Percentiles rank a stretch among this genome's conserved stretches.
Evolutionary conservation across 2,113 vertebrate genomes (phyloP).

Genomic region (Zosterops hypoxanthus): DNA sequence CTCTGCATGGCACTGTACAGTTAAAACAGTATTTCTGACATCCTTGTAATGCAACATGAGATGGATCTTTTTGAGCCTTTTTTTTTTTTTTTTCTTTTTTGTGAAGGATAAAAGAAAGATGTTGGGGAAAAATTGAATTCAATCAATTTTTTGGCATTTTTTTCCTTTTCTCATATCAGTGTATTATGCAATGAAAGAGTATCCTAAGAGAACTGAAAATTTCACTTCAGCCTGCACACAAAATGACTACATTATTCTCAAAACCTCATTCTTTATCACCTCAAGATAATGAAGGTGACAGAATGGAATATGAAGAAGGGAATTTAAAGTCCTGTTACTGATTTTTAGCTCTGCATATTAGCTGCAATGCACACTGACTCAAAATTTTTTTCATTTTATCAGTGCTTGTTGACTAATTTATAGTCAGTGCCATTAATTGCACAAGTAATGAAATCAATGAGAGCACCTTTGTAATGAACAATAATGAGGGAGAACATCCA

Average conservation of each 20-base stretch:
- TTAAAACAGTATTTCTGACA: conserved; percentile 41
- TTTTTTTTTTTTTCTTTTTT: neutral
- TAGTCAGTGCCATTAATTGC: neutral
- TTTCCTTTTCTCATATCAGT: neutral
- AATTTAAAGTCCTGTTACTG: neutral
- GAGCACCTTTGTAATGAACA: neutral
- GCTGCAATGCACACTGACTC: neutral
- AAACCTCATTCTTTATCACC: conserved; percentile 27
- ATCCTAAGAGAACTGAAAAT: neutral
- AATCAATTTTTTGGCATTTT: conserved; percentile 8
- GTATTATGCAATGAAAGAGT: neutral
- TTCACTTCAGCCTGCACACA: neutral
- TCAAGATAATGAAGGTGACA: conserved; percentile 2
- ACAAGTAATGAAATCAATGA: neutral
- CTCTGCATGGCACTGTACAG: neutral
- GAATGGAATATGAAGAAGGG: neutral
- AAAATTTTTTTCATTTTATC: neutral
- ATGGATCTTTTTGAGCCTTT: neutral
- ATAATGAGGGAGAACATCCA: neutral
- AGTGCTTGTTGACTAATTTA: neutral
- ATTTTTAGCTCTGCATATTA: neutral
- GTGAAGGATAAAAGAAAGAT: conserved; percentile 28
- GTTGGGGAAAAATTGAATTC: conserved; percentile 3
- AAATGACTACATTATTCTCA: conserved; percentile 16
- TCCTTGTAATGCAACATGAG: conserved; percentile 35